Conservation (phyloP, 2,113 vertebrate species). For the Myotis davidii region DNA sequence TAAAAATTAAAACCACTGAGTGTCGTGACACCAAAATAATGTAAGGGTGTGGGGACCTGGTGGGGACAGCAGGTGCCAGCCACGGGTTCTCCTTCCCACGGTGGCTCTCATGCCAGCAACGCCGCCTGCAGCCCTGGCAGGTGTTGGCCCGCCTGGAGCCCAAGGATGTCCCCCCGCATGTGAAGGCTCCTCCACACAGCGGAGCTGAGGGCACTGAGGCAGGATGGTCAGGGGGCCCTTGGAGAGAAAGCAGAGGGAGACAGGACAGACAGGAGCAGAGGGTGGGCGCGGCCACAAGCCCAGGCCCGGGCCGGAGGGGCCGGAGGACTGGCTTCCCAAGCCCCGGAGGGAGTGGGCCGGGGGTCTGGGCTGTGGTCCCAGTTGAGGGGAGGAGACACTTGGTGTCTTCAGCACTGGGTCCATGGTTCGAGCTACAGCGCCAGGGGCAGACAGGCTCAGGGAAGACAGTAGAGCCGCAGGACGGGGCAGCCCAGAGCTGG, state of each 20-base stretch:
- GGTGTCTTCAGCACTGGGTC: too few relatives aligned
- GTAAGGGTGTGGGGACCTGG: neutral
- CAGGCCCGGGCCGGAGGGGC: neutral
- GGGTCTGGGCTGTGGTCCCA: neutral
- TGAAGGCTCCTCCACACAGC: neutral
- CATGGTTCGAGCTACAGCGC: neutral
- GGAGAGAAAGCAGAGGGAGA: neutral
- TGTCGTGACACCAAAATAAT: accelerated
- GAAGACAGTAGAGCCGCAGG: too few relatives aligned
- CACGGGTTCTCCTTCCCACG: too few relatives aligned
- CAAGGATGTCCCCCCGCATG: too few relatives aligned
- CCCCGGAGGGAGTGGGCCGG: neutral
- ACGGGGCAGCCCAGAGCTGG: neutral
- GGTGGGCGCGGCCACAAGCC: too few relatives aligned
- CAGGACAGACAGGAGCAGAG: neutral
- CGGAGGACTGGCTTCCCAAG: neutral
- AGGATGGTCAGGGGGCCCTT: too few relatives aligned
- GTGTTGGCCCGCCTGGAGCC: neutral
- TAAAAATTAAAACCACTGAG: neutral
- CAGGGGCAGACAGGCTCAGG: neutral
- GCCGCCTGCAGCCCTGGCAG: neutral
- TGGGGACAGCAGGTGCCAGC: too few relatives aligned
- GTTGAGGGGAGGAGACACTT: too few relatives aligned
- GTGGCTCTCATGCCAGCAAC: too few relatives aligned
- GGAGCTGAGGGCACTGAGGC: too few relatives aligned